Evolutionary conservation across 2,888 invertebrate species (phyloP), one percentile per base, ranked within the genome.

Genomic region (Sminthurinus aureus): DNA sequence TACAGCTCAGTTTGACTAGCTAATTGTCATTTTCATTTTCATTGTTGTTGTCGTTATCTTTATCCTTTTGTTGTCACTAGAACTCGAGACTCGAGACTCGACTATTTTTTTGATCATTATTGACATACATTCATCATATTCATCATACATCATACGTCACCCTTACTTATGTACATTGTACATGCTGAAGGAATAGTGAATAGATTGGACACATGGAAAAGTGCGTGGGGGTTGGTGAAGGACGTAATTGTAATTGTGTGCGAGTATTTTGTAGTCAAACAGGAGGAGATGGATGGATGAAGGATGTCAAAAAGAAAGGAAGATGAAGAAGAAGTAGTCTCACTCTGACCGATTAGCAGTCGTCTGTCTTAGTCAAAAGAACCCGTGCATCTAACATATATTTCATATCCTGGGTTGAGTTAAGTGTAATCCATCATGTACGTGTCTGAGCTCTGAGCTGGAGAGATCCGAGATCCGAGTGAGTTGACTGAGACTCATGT

Each of bases 311-410:
- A 50, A 82, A 76, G 69, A 77, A 82, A 82, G 83, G 38, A 38
- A 38, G 38, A 38, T 75, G 66, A 78, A 84, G 81, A 51, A 78
- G 82, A 79, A 82, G 85, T 83, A 83, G 84, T 85, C 85, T 85
- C 85, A 64, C 78, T 86, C 86, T 86, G 85, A 13, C 84, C 87
- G 87, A 87, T 87, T 87, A 87, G 85, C 71, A 79, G 83, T 86
- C 87, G 85, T 87, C 85, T 86, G 84, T 87, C 87, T 85, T 85
- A 86, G 87, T 87, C 87, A 87, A 84, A 83, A 79, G 83, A 83
- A 81, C 58, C 81, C 81, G 80, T 20, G 1, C 69, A 12, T 20
- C n/a, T 6, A 20, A 66, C 66, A 20, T n/a, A 66, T 6, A 38
- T 38, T 38, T 38, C 38, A 38, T 38, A 38, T 38, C 20, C 20